Evolutionary conservation across 30 jellyfish, hydroid and myxozoan species (phyloP).

Genomic region (Hydra vulgaris): DNA sequence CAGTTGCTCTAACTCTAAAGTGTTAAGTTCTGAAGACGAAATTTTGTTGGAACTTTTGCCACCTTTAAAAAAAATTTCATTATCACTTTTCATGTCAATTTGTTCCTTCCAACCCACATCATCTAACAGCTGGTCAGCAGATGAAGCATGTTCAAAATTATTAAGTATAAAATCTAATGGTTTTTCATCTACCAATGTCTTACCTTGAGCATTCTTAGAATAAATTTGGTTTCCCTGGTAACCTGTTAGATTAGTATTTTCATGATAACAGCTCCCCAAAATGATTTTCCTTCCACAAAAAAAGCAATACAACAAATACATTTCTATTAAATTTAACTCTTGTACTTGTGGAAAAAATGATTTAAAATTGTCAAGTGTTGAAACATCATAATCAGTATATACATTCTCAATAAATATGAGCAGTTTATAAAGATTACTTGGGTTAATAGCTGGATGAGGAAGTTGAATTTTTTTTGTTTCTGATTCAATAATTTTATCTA

Average conservation of each 20-base stretch:
- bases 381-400: not conserved
- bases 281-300: not conserved
- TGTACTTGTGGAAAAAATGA: constrained; percentile 1
- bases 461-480: not conserved
- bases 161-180: not conserved
- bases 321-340: constrained; percentile 1
- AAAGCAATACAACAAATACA: constrained; percentile 8
- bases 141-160: constrained; percentile 24
- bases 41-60: not conserved
- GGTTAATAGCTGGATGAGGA: constrained; percentile 12
- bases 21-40: not conserved
- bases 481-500: not conserved
- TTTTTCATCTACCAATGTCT: not conserved
- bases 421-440: constrained; percentile 1
- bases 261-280: not conserved
- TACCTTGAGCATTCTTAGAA: not conserved
- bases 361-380: constrained; percentile 3
- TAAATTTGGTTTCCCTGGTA: not conserved
- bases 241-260: not conserved
- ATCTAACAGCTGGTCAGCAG: not conserved
- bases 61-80: too few species aligned
- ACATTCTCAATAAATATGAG: constrained; percentile 1
- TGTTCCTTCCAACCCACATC: not conserved
- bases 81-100: too few species aligned
- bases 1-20: not conserved